A percentile compares a stretch with the other conserved stretches of the same genome.
phyloP scores from a whole-genome alignment of 2,888 invertebrate species.

The Diplazon laetatorius region DNA sequence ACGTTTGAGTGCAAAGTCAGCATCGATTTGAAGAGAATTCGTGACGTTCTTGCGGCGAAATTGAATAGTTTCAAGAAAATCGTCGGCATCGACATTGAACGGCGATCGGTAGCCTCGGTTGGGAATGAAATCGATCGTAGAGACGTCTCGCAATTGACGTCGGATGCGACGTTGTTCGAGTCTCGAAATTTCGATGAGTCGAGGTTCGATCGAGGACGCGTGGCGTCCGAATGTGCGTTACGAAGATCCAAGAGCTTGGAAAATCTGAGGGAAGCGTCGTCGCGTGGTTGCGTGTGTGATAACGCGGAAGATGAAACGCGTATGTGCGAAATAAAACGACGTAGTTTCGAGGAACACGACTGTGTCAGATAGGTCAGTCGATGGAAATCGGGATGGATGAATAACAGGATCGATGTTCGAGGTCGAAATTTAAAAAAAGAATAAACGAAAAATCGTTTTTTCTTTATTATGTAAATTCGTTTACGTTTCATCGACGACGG shows the following conservation, averaged over 20 bases:
- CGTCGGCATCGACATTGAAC: not conserved
- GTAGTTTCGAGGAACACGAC: constrained; percentile 57
- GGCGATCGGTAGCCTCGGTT: not conserved
- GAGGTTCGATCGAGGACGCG: not conserved
- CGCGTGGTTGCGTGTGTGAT: not conserved
- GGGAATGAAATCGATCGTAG: not conserved
- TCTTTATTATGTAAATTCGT: not conserved
- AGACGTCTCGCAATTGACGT: not conserved
- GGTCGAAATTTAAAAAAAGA: constrained; percentile 30
- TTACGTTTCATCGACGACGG: not conserved
- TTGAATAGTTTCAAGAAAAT: constrained; percentile 62
- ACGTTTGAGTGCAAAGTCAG: constrained; percentile 72
- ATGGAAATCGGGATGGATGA: not conserved
- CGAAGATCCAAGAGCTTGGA: constrained; percentile 48
- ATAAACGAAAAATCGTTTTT: too few relatives aligned
- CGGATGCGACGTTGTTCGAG: not conserved
- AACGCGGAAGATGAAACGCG: constrained; percentile 23
- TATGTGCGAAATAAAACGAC: constrained; percentile 32
- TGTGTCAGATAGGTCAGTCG: constrained; percentile 54
- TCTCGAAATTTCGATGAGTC: constrained; percentile 55
- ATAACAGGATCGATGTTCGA: constrained; percentile 22
- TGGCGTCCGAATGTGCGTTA: not conserved
- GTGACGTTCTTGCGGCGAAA: constrained; percentile 68
- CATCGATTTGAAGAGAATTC: constrained; percentile 76
- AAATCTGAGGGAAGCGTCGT: constrained; percentile 34